phyloP scores from a whole-genome alignment of 2,113 vertebrate genomes.

The Archocentrus centrarchus region DNA sequence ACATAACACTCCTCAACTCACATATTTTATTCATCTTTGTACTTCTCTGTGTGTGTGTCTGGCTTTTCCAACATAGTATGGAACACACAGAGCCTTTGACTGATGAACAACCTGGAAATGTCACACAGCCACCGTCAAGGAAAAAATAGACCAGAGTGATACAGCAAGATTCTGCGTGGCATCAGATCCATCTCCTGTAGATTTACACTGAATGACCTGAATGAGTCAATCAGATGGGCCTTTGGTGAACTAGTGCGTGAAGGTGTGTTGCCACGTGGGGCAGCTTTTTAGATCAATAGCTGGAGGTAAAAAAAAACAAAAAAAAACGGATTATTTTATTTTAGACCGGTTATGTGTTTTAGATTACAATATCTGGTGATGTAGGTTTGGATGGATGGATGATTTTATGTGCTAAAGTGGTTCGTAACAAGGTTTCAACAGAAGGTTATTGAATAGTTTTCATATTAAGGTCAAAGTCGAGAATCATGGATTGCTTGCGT shows the following conservation, averaged over 20 bases:
- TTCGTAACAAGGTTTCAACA: background rate
- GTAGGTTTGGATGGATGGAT: background rate
- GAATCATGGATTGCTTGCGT: background rate
- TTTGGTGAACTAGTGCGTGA: background rate
- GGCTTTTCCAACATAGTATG: background rate
- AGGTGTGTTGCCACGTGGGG: background rate
- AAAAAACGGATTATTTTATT: background rate
- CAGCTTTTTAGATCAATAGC: constrained; percentile 30
- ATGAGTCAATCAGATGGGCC: constrained; percentile 1
- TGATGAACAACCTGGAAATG: constrained; percentile 38
- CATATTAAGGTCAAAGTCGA: constrained; percentile 34
- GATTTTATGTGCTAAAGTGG: background rate
- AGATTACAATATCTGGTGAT: background rate
- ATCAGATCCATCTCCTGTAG: constrained; percentile 1
- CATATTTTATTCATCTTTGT: background rate
- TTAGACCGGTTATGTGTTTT: background rate
- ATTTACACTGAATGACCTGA: constrained; percentile 9
- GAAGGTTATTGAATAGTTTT: background rate
- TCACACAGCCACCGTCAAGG: constrained; percentile 9
- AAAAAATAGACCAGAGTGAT: constrained; percentile 23
- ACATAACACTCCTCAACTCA: background rate
- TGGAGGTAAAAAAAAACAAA: background rate
- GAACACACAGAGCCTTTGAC: constrained; percentile 4
- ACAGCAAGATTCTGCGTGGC: background rate
- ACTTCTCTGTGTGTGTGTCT: background rate